phyloP scores from a whole-genome alignment of 2,113 vertebrate genomes.

The Osmerus eperlanus region DNA sequence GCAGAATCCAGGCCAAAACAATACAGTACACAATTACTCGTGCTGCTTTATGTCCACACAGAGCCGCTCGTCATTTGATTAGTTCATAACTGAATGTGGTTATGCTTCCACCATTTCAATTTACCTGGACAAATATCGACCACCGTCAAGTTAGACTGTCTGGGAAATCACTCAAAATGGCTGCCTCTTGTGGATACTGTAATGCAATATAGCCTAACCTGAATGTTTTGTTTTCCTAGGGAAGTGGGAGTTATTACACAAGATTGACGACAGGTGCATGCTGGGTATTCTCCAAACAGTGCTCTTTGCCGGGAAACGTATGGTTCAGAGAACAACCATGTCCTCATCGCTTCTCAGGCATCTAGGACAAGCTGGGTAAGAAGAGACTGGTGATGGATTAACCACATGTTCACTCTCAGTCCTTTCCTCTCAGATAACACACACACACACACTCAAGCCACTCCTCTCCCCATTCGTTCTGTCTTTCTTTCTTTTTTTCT shows the following conservation, averaged over 20 bases:
- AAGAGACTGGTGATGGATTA: constrained; percentile 43
- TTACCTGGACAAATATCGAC: constrained; percentile 35
- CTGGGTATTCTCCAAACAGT: constrained; percentile 27
- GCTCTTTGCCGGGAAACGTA: constrained; percentile 10
- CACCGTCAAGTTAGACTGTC: constrained; percentile 25
- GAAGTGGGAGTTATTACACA: constrained; percentile 35
- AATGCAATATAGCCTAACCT: constrained; percentile 34
- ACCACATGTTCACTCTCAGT: constrained; percentile 52
- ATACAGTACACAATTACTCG: too few relatives aligned
- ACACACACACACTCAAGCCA: constrained; percentile 20
- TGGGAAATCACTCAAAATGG: constrained; percentile 51
- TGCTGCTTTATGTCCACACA: not conserved
- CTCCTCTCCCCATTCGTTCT: too few relatives aligned
- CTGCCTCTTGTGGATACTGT: constrained; percentile 31
- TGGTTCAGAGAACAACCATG: constrained; percentile 47
- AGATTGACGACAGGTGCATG: constrained; percentile 44
- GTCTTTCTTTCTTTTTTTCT: too few relatives aligned
- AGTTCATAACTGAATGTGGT: not conserved
- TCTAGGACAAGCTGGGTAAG: not conserved
- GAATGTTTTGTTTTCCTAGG: constrained; percentile 21
- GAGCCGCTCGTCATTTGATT: not conserved
- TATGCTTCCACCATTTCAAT: constrained; percentile 24
- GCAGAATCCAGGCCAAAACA: too few relatives aligned
- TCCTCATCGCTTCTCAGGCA: constrained; percentile 23
- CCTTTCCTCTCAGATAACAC: constrained; percentile 35